Evolutionary conservation across 2,888 invertebrate species (phyloP).

Genomic region (Lasioglossum morio): DNA sequence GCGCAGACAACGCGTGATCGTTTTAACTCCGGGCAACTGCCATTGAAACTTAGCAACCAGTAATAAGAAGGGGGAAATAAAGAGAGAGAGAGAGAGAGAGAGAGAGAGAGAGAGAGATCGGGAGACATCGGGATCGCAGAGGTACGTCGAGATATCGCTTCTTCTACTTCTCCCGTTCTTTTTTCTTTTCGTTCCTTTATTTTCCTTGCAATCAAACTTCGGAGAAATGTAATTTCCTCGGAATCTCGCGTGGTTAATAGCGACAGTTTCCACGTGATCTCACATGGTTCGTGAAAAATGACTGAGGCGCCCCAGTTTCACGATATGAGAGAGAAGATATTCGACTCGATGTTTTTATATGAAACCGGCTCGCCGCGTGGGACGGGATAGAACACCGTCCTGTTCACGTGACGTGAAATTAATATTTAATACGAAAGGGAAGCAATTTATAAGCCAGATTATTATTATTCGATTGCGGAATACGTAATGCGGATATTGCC

Average conservation of each 20-base stretch:
- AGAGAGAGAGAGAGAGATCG: background rate
- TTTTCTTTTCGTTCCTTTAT: background rate
- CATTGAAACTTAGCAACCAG: slow-evolving; percentile 11
- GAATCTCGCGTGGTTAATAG: slow-evolving; percentile 1
- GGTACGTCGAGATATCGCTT: background rate
- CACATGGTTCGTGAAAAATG: background rate
- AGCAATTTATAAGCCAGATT: background rate
- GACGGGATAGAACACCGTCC: background rate
- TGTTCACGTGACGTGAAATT: background rate
- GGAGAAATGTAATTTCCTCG: slow-evolving; percentile 7
- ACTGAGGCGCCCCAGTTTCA: background rate
- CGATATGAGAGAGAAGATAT: background rate
- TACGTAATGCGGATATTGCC: background rate
- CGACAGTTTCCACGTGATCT: slow-evolving; percentile 11
- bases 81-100: background rate
- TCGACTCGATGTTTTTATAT: slow-evolving; percentile 2
- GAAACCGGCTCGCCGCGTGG: background rate
- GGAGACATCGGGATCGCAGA: background rate
- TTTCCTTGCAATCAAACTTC: slow-evolving; percentile 10
- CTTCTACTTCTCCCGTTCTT: background rate
- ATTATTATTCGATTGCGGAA: background rate
- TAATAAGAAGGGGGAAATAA: background rate
- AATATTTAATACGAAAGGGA: background rate
- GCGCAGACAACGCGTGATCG: slow-evolving; percentile 13
- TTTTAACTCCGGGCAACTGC: slow-evolving; percentile 3